Conservation (phyloP, 2,113 vertebrate species). For the Macrotis lagotis region DNA sequence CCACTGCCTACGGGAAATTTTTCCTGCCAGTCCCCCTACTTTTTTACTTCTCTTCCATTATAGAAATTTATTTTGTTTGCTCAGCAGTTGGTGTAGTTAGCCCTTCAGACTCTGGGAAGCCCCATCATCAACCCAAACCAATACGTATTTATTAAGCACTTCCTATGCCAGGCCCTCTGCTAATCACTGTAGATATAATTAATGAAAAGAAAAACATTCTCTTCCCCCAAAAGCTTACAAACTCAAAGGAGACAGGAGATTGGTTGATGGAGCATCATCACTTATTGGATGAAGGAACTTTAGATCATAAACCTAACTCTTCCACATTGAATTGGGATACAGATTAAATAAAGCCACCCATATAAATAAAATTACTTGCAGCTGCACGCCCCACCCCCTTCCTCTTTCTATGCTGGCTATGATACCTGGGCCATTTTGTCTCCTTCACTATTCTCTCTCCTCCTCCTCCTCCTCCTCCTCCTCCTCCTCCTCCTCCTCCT, state of each 20-base stretch:
- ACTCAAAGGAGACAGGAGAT: neutral
- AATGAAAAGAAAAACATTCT: neutral
- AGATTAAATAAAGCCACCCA: neutral
- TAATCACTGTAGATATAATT: neutral
- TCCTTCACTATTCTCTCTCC: neutral
- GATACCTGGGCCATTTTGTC: neutral
- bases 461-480: no score
- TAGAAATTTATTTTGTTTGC: neutral
- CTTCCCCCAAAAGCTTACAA: neutral
- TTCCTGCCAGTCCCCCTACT: neutral
- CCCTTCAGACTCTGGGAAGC: neutral
- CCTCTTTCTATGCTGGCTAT: neutral
- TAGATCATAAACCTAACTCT: neutral
- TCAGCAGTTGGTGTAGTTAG: neutral
- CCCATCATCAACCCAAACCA: neutral
- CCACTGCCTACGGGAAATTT: neutral
- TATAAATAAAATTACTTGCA: neutral
- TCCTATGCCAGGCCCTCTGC: neutral
- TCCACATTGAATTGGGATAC: neutral
- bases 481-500: no score
- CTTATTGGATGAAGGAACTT: neutral
- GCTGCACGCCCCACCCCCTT: no score
- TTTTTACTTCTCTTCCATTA: neutral
- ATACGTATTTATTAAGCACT: neutral
- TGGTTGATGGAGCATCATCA: neutral